phyloP scores from a whole-genome alignment of 2,888 invertebrate species.

The Epicampocera succincta region DNA sequence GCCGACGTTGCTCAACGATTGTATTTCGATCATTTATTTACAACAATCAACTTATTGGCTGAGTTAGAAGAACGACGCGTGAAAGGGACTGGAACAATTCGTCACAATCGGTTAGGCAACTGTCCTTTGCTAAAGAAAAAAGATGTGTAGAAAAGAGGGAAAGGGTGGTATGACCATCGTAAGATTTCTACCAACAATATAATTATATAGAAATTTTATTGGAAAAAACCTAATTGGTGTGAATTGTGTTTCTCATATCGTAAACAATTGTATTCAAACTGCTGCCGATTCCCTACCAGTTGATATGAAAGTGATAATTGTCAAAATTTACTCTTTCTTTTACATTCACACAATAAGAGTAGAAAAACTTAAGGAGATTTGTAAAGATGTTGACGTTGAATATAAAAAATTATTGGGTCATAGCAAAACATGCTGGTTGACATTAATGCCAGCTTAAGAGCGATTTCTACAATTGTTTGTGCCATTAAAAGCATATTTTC shows the following conservation, averaged over 20 bases:
- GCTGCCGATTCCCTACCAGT: too few relatives aligned
- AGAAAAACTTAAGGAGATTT: too few relatives aligned
- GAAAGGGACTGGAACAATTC: slow-evolving; percentile 17
- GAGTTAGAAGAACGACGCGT: slow-evolving; percentile 24
- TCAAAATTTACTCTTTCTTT: too few relatives aligned
- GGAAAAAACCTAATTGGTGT: too few relatives aligned
- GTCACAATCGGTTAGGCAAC: slow-evolving; percentile 20
- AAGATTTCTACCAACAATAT: not conserved
- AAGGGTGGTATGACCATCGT: not conserved
- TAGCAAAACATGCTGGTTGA: too few relatives aligned
- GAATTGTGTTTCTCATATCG: too few relatives aligned
- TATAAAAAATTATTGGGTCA: too few relatives aligned
- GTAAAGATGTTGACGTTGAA: too few relatives aligned
- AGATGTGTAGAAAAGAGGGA: slow-evolving; percentile 6
- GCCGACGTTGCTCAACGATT: too few relatives aligned
- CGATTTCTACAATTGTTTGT: slow-evolving; percentile 27
- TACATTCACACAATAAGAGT: too few relatives aligned
- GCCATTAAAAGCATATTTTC: slow-evolving; percentile 26
- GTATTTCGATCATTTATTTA: not conserved
- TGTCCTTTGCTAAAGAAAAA: slow-evolving; percentile 19
- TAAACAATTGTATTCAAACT: too few relatives aligned
- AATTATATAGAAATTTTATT: not conserved
- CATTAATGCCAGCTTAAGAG: slow-evolving; percentile 33
- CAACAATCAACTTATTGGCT: slow-evolving; percentile 17
- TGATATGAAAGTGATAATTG: too few relatives aligned